These are phyloP conservation scores for Semnornis frantzii DNA, from an alignment of 2,113 vertebrate species.

Conservation along the genomic window DNA sequence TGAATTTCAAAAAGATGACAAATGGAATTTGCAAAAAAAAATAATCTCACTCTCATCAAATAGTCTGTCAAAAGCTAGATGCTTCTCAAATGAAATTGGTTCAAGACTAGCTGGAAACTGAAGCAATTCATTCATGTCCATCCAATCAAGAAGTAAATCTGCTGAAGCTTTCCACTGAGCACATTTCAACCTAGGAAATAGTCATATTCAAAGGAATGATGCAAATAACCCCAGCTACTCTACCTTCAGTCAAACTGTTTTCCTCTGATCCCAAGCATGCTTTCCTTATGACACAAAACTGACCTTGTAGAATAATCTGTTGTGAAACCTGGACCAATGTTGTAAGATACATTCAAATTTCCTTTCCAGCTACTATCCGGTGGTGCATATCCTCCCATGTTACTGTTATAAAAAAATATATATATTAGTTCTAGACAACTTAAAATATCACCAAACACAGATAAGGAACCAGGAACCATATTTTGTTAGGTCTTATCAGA, in stretches of 20 bases:
- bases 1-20: not conserved
- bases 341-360: conserved; percentile 86
- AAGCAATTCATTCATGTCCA: not conserved
- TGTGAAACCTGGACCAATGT: conserved; percentile 87
- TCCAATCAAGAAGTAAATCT: not conserved
- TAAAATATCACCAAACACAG: not conserved
- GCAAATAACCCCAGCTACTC: not conserved
- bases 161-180: not conserved
- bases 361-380: conserved; percentile 90
- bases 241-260: not conserved
- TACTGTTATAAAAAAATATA: conserved; percentile 72
- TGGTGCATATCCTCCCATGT: conserved; percentile 86
- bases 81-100: not conserved
- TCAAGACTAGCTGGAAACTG: not conserved
- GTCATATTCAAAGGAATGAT: not conserved
- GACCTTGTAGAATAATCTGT: conserved; percentile 77
- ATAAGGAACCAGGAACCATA: not conserved
- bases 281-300: conserved; percentile 39
- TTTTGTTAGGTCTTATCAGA: not conserved
- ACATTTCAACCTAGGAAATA: not conserved
- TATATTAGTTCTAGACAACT: not conserved
- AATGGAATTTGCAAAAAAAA: not conserved
- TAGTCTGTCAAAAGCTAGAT: not conserved
- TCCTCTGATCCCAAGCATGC: not conserved
- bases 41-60: not conserved